A percentile compares a stretch with the other conserved stretches of the same genome.
Evolutionary conservation across 2,797 vertebrate genomes (phyloP).

Genomic region (Propithecus perrieri): DNA sequence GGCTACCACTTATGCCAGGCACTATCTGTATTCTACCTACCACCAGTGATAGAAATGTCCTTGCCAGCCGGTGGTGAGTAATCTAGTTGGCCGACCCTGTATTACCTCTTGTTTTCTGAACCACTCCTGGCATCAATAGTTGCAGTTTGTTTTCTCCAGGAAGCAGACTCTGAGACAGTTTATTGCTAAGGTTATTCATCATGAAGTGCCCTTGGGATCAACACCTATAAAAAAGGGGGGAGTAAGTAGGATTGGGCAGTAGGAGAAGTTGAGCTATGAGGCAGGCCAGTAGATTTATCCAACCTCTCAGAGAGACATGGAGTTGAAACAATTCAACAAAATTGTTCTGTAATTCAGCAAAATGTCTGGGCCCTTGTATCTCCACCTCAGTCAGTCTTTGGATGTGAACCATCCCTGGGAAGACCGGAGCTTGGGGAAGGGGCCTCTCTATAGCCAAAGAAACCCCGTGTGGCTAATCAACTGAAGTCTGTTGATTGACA

Average conservation of each 20-base stretch:
- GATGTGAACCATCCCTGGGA: neutral
- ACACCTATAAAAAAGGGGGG: neutral
- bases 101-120: neutral
- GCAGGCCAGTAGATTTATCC: neutral
- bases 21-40: neutral
- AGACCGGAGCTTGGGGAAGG: neutral
- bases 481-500: neutral
- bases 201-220: neutral
- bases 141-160: neutral
- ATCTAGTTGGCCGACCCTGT: neutral
- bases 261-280: neutral
- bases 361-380: neutral
- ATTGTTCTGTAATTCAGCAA: neutral
- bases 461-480: neutral
- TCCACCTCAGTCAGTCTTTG: neutral
- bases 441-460: neutral
- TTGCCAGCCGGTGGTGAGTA: neutral
- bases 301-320: neutral
- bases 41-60: neutral
- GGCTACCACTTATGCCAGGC: neutral
- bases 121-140: neutral
- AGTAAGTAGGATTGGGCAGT: neutral
- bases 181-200: neutral
- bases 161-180: neutral
- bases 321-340: neutral